A percentile compares a stretch with the other conserved stretches of the same genome.
phyloP scores from a whole-genome alignment of 2,888 invertebrate species.

The Smittia aterrima region DNA sequence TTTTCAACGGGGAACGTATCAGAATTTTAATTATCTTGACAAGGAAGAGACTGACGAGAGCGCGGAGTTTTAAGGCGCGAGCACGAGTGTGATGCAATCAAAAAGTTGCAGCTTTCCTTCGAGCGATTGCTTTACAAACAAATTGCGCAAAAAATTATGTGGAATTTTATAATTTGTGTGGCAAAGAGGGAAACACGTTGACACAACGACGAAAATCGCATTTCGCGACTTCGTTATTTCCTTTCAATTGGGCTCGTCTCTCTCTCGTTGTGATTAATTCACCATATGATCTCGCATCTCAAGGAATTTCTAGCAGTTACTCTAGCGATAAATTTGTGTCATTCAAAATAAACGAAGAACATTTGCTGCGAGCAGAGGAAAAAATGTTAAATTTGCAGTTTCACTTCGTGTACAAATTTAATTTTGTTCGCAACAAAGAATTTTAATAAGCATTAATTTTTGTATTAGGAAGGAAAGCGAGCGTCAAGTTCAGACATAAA shows the following conservation, averaged over 20 bases:
- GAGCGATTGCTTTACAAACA: not conserved
- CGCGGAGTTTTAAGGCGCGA: not conserved
- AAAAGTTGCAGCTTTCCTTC: not conserved
- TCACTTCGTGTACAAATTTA: conserved; percentile 10
- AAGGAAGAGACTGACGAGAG: not conserved
- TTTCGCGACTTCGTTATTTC: not conserved
- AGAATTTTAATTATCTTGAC: conserved; percentile 16
- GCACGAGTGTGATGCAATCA: conserved; percentile 8
- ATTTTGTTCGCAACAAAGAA: conserved; percentile 22
- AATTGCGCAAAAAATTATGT: not conserved
- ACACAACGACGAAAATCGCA: conserved; percentile 12
- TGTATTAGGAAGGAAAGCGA: conserved; percentile 1
- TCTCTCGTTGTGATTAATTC: not conserved
- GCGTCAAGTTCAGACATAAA: conserved; percentile 7
- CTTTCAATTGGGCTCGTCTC: not conserved
- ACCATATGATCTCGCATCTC: not conserved
- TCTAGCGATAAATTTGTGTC: conserved; percentile 30
- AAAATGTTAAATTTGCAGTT: not conserved
- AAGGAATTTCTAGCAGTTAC: conserved; percentile 29
- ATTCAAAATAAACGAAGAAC: not conserved
- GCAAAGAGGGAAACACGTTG: not conserved
- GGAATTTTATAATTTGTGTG: not conserved
- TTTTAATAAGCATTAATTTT: conserved; percentile 24
- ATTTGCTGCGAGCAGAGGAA: not conserved
- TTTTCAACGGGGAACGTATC: not conserved